Base-by-base conservation (phyloP, 2,113 vertebrate species). In the Raja brachyura region DNA sequence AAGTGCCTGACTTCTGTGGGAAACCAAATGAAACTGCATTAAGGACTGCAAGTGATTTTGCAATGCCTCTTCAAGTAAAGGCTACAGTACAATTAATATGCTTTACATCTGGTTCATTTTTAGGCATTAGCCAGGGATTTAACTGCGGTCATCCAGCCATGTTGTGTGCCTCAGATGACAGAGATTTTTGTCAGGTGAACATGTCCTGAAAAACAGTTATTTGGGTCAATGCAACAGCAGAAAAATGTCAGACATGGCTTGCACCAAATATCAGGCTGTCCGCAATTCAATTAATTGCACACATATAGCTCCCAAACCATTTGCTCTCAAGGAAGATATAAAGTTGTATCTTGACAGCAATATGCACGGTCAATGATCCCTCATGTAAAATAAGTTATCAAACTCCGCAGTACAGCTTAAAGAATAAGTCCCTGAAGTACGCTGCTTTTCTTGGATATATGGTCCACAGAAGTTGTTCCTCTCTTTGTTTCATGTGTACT, bases 171-270 rank as follows among this genome's bases (percentile, higher is more conserved):
- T 92, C 90, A 74, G 68, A 39, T 73, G 90, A 73, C 90, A 92
- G 63, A 73, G 70, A 73, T 54, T 92, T 39, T 92, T 74, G 68
- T 92, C 68, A 73, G 90, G 90, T 92, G 68, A 92, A 74, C 20
- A 92, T 92, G 18, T 90, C 63, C 56, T 90, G 63, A 70, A 70
- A 90, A 70, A 31, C 48, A 31, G 63, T 90, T 90, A 70, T 63
- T 18, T 73, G 88, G 90, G 31, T 92, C 90, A 92, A 39, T 92
- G 66, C 22, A 54, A 48, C 39, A 92, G 66, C 63, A 39, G 39
- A 18, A 73, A 20, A 73, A 74, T 73, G 68, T 74, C 3, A 74
- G 70, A 73, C 68, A 73, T 39, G 8, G 18, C n/a, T 90, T 39
- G 16, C 14, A 90, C 31, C 66, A 68, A 90, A 70, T 39, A 70